phyloP scores from a whole-genome alignment of 2,113 vertebrate genomes.

The Hyla sarda region DNA sequence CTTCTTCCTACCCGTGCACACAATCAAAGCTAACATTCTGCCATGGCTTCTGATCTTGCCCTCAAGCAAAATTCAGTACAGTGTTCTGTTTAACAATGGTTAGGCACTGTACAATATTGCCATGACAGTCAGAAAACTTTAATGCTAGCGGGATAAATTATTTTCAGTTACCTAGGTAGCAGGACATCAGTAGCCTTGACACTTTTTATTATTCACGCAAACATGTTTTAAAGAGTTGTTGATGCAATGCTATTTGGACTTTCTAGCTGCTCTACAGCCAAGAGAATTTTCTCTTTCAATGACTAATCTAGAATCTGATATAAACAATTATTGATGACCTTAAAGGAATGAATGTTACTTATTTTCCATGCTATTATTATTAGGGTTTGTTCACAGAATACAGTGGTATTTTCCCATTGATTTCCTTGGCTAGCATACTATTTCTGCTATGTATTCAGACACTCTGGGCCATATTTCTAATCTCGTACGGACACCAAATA shows the following conservation, averaged over 20 bases:
- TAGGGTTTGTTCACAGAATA: no score
- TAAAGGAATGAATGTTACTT: neutral
- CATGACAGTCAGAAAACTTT: neutral
- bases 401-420: no score
- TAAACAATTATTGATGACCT: neutral
- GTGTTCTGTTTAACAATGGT: neutral
- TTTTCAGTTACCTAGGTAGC: slow-evolving; percentile 16
- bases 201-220: neutral
- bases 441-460: no score
- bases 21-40: neutral
- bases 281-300: neutral
- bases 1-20: neutral
- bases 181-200: neutral
- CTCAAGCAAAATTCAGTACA: neutral
- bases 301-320: neutral
- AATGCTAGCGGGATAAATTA: neutral
- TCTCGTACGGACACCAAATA: no score
- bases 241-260: neutral
- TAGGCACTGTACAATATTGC: neutral
- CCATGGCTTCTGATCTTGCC: neutral
- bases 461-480: no score
- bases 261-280: neutral
- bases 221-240: neutral
- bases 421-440: no score
- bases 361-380: neutral